A percentile compares a stretch with the other conserved stretches of the same genome.
Evolutionary conservation across 2,113 vertebrate genomes (phyloP).

Genomic region (Narcine bancroftii): DNA sequence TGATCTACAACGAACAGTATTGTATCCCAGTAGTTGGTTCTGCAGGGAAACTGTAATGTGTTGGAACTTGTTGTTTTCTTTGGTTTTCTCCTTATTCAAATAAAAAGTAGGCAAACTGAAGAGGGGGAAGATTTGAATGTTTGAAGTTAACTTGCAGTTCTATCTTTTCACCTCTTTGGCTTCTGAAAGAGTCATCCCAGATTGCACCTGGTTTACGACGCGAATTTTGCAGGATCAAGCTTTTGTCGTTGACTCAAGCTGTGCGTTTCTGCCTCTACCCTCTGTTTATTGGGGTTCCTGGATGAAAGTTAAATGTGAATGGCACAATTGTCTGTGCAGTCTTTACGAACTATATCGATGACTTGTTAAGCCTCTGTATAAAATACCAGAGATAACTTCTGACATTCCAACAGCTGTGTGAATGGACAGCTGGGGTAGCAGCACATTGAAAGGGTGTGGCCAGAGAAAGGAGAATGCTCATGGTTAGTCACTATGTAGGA

Average conservation of each 20-base stretch:
- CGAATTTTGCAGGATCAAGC: neutral
- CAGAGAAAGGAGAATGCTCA: neutral
- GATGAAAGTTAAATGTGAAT: neutral
- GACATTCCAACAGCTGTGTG: slow-evolving; percentile 26
- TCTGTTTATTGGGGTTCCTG: neutral
- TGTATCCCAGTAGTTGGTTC: neutral
- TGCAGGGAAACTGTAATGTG: neutral
- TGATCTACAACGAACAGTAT: neutral
- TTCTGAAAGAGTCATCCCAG: neutral
- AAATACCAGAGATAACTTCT: slow-evolving; percentile 16
- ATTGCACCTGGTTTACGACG: too few relatives aligned
- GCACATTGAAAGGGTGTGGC: neutral
- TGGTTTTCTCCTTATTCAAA: neutral
- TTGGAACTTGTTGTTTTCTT: neutral
- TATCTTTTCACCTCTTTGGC: neutral
- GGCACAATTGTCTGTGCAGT: neutral
- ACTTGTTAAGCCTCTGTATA: neutral
- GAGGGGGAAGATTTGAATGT: neutral
- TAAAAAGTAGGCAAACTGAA: neutral
- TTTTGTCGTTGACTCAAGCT: neutral
- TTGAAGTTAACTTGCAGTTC: neutral
- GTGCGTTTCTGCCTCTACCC: neutral
- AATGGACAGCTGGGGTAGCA: neutral
- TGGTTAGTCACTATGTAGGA: neutral
- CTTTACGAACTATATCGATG: slow-evolving; percentile 15